Percentiles rank a stretch among this genome's conserved stretches.
These are phyloP conservation scores for Blastobasis lacticolella DNA, from an alignment of 2,888 invertebrate species.

Conservation along the genomic window DNA sequence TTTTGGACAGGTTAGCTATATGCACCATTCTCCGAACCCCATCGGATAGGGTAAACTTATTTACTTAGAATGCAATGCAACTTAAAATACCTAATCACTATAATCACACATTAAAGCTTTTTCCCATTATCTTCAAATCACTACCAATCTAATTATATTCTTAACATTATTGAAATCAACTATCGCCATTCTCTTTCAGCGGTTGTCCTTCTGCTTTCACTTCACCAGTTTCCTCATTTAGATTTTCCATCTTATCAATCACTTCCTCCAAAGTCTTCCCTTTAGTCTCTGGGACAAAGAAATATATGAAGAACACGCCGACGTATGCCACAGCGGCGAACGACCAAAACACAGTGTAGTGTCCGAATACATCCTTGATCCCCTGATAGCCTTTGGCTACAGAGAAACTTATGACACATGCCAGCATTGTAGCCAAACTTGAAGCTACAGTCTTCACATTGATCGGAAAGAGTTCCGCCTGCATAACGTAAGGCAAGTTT, in stretches of 20 bases:
- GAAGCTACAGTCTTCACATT: slow-evolving; percentile 77
- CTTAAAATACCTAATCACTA: no score
- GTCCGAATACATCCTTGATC: slow-evolving; percentile 69
- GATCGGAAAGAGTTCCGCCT: slow-evolving; percentile 77
- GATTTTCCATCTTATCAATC: slow-evolving; percentile 65
- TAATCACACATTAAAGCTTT: no score
- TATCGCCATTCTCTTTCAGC: neutral
- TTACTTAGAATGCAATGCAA: no score
- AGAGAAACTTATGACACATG: slow-evolving; percentile 71
- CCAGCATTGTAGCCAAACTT: slow-evolving; percentile 71
- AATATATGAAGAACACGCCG: slow-evolving; percentile 73
- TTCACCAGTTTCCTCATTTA: neutral
- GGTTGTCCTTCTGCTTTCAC: neutral
- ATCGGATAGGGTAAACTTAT: no score
- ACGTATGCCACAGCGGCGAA: slow-evolving; percentile 70
- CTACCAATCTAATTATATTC: no score
- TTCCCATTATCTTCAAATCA: no score
- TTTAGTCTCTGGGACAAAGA: slow-evolving; percentile 77
- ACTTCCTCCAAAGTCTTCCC: slow-evolving; percentile 77
- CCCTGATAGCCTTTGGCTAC: slow-evolving; percentile 76
- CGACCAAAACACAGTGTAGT: slow-evolving; percentile 74
- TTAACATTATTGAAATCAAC: no score
- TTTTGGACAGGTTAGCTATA: no score
- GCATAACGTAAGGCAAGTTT: slow-evolving; percentile 76
- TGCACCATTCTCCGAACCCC: no score